These are phyloP conservation scores for Tipula lateralis DNA, from an alignment of 2,888 invertebrate species.

Conservation along the genomic window DNA sequence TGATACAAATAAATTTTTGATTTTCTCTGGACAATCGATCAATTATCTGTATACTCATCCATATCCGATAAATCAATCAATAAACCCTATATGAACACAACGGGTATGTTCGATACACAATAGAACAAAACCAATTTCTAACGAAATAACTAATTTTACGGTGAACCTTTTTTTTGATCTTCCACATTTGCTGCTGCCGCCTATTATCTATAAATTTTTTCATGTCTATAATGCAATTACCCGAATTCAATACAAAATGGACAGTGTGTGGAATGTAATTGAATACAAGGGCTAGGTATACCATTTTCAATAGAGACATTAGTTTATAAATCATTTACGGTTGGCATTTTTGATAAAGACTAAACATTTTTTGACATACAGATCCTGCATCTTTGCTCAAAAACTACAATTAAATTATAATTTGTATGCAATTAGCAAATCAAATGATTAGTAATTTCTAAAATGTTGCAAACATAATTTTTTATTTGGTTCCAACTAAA, in stretches of 20 bases:
- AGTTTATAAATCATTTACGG: neutral
- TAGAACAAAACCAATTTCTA: neutral
- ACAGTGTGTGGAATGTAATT: neutral
- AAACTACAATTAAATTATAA: neutral
- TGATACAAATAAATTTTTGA: neutral
- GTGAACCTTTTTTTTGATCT: slow-evolving; percentile 20
- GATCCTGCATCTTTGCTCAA: neutral
- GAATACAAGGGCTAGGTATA: neutral
- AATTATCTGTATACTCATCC: neutral
- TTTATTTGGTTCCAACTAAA: too few relatives aligned
- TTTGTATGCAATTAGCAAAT: neutral
- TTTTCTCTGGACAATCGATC: neutral
- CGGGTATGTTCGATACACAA: neutral
- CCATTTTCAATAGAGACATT: neutral
- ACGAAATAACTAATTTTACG: neutral
- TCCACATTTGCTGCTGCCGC: neutral
- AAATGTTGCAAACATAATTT: too few relatives aligned
- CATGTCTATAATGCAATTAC: neutral
- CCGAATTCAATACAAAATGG: neutral
- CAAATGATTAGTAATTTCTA: too few relatives aligned
- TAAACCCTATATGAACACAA: neutral
- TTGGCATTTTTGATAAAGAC: neutral
- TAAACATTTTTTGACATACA: neutral
- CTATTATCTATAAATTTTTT: neutral
- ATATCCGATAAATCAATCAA: neutral